Evolutionary conservation across 30 jellyfish, hydroid and myxozoan genomes (phyloP), one percentile per base, ranked within the genome.

Genomic region (Pseudorhiza aurosa): DNA sequence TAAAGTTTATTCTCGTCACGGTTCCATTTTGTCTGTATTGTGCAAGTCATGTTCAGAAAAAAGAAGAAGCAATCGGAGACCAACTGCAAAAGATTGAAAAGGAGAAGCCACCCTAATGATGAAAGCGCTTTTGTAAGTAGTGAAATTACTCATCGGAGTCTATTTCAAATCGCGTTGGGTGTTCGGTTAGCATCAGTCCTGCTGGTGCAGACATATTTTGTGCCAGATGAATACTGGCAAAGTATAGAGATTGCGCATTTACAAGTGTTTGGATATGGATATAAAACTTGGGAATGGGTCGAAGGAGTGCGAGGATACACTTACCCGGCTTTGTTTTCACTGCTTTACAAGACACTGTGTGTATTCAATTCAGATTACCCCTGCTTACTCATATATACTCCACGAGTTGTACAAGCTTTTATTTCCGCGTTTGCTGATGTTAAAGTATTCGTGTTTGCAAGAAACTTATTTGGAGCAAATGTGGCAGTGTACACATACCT

Each of bases 191-290:
- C 63, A 4, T 89, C 97, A 14, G 97, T 89, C n/a, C 11, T 82
- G 37, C 21, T 89, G 2, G 83, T 80, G 17, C 80, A 74, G 72
- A 82, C 93, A 15, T 82, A 18, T 32, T 89, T 89, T 70, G 97
- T 89, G 8, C 96, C 97, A 1, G 97, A 89, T 76, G 97, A 89
- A 67, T 89, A 70, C 46, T 89, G 97, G 97, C 97, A 89, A 46
- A 83, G 96, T 26, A 57, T 80, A 26, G 97, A 89, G 42, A 81
- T 89, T 65, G 97, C 97, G 5, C 97, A 89, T 83, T 39, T 51
- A 5, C 35, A 46, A 22, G 91, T 68, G 7, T 89, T 89, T 82
- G 97, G 97, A 11, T 89, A 89, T 75, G 97, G 97, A 25, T 82
- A 81, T 43, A 26, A 71, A 26, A 89, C 97, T 1, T 89, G 97